phyloP scores from a whole-genome alignment of 2,888 invertebrate species.

The Monochamus alternatus region DNA sequence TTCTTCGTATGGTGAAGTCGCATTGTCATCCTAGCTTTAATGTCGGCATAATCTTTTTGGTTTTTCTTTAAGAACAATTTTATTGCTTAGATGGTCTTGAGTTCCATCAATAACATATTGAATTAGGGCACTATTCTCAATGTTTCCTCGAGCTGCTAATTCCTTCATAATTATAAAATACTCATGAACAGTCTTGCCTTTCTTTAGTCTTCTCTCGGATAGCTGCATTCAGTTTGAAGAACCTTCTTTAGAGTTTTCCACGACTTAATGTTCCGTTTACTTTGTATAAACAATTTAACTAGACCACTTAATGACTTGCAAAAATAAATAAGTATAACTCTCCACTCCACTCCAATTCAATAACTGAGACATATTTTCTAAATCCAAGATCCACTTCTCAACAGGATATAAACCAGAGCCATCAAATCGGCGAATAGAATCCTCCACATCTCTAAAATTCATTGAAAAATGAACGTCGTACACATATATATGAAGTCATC shows the following conservation, averaged over 20 bases:
- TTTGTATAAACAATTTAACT: background rate
- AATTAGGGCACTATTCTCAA: background rate
- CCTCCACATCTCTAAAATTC: background rate
- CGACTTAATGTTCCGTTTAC: background rate
- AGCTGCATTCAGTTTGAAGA: background rate
- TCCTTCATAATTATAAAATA: background rate
- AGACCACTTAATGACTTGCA: background rate
- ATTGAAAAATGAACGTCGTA: background rate
- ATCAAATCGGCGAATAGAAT: background rate
- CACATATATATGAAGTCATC: too few relatives aligned
- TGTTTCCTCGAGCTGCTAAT: background rate
- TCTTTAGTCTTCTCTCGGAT: background rate
- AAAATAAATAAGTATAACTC: too few relatives aligned
- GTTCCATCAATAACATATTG: too few relatives aligned
- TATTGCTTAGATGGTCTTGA: too few relatives aligned
- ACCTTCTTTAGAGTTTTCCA: background rate
- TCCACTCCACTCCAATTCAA: background rate
- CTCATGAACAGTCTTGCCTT: background rate
- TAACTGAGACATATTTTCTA: background rate
- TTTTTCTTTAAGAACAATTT: too few relatives aligned
- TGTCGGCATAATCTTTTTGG: too few relatives aligned
- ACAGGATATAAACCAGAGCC: background rate
- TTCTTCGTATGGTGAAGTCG: background rate
- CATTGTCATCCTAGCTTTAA: too few relatives aligned
- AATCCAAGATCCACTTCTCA: background rate